phyloP scores from a whole-genome alignment of 2,113 vertebrate genomes.

The Rhabdomys dilectus region DNA sequence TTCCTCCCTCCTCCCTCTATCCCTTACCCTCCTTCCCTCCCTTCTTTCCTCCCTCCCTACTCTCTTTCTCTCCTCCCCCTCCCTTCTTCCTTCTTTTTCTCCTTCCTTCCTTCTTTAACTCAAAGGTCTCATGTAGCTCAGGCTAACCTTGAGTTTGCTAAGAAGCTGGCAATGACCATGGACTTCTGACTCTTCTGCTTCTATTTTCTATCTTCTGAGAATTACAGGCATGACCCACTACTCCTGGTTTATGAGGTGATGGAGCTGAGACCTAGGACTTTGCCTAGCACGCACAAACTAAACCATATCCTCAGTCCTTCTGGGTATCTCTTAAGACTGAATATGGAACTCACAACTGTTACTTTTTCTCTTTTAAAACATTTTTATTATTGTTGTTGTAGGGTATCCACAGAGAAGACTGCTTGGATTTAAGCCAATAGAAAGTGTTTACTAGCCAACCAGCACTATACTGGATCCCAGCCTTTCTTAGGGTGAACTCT shows the following conservation, averaged over 20 bases:
- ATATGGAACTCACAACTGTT: not conserved
- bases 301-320: not conserved
- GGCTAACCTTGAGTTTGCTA: not conserved
- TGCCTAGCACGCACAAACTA: not conserved
- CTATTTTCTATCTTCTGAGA: not conserved
- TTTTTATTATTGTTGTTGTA: not conserved
- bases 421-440: not conserved
- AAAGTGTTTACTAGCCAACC: not conserved
- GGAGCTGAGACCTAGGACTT: not conserved
- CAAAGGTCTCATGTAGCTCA: not conserved
- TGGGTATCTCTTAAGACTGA: not conserved
- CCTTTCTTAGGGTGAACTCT: not conserved
- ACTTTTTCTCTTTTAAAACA: not conserved
- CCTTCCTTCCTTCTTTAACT: not conserved
- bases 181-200: not conserved
- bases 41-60: not conserved
- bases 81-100: not conserved
- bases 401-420: not conserved
- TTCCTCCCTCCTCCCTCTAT: rapidly evolving
- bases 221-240: not conserved
- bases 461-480: not conserved
- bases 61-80: not conserved
- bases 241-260: not conserved
- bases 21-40: not conserved
- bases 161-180: not conserved